Conservation (phyloP, 2,888 invertebrate genomes). For the Orchestes rusci region DNA sequence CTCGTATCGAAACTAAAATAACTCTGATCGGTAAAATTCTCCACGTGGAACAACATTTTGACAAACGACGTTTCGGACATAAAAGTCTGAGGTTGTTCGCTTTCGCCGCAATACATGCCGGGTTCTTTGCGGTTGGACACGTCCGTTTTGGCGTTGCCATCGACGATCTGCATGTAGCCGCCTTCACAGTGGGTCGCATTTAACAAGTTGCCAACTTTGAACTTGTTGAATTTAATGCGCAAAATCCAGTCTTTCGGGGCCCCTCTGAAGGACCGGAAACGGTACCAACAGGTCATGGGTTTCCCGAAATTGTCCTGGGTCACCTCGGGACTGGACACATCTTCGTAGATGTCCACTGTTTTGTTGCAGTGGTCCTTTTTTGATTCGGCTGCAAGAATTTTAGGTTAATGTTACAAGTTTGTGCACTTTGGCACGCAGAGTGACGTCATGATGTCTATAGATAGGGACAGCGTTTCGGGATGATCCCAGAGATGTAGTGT, state of each 20-base stretch:
- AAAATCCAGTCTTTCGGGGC: constrained; percentile 87
- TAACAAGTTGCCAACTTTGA: constrained; percentile 80
- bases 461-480: no score
- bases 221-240: constrained; percentile 83
- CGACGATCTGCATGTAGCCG: constrained; percentile 85
- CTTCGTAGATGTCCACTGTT: constrained; percentile 89
- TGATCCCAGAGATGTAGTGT: no score
- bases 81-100: constrained; percentile 89
- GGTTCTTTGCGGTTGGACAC: constrained; percentile 83
- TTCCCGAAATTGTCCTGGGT: constrained; percentile 74
- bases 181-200: constrained; percentile 85
- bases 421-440: no score
- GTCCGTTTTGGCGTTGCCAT: constrained; percentile 84
- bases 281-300: constrained; percentile 84
- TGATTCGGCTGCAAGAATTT: constrained; percentile 50
- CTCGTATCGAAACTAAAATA: constrained; percentile 81
- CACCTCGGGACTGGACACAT: constrained; percentile 82
- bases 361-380: constrained; percentile 88
- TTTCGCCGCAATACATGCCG: constrained; percentile 88
- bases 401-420: no score
- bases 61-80: constrained; percentile 92
- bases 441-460: no score
- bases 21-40: constrained; percentile 89
- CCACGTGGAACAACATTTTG: constrained; percentile 83
- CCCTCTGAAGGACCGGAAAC: constrained; percentile 80